Evolutionary conservation across 1,140 invertebrate species (phyloP).

Genomic region (silkworm (Bombyx mori)): DNA sequence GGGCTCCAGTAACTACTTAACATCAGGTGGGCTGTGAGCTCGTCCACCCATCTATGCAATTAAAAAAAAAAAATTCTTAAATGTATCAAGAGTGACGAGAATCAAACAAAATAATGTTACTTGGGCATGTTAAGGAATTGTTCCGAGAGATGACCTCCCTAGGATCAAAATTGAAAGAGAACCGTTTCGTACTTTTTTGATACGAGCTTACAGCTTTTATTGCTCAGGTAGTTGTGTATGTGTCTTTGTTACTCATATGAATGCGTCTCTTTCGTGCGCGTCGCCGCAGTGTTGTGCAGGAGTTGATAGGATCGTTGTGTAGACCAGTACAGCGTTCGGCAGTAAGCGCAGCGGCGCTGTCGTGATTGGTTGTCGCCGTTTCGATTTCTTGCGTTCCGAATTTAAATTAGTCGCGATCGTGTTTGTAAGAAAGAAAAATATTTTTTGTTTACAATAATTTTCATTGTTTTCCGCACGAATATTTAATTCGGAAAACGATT

Average conservation of each 20-base stretch:
- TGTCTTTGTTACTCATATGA: constrained; percentile 27
- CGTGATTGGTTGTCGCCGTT: constrained; percentile 43
- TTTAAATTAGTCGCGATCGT: constrained; percentile 48
- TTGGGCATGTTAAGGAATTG: no score
- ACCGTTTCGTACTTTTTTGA: constrained; percentile 36
- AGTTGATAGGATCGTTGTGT: constrained; percentile 34
- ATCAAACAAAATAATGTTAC: no score
- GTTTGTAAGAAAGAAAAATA: constrained; percentile 36
- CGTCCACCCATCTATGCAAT: no score
- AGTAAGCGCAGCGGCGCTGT: constrained; percentile 57
- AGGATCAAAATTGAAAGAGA: constrained; percentile 19
- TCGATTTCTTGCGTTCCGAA: constrained; percentile 34
- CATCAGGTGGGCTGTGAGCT: no score
- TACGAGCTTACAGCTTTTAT: constrained; percentile 50
- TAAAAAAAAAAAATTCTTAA: no score
- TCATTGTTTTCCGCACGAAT: constrained; percentile 23
- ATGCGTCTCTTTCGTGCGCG: constrained; percentile 35
- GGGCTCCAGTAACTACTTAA: no score
- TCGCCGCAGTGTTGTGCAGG: constrained; percentile 41
- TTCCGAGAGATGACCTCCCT: constrained; percentile 5
- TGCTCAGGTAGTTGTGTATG: constrained; percentile 46
- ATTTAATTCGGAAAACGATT: constrained; percentile 19
- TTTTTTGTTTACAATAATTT: constrained; percentile 21
- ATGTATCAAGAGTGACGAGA: no score
- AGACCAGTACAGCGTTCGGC: constrained; percentile 15